Percentiles rank a stretch among this genome's conserved stretches.
Evolutionary conservation across 2,113 vertebrate genomes (phyloP).

Genomic region (Nettapus auritus): DNA sequence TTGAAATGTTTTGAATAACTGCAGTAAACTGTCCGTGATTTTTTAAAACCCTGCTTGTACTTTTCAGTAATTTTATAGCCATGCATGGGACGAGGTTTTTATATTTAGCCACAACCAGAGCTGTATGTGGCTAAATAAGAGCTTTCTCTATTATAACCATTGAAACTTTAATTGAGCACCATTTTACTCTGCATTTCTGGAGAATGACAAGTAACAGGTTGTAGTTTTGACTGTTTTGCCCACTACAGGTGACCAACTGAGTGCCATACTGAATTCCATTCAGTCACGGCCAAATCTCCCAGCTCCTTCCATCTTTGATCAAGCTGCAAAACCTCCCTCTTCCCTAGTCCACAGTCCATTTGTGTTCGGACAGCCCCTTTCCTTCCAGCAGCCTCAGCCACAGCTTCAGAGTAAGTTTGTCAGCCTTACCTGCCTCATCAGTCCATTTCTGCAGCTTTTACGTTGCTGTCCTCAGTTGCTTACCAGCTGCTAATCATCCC

Average conservation of each 20-base stretch:
- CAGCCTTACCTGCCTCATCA: constrained; percentile 85
- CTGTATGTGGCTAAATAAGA: constrained; percentile 14
- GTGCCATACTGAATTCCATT: constrained; percentile 99
- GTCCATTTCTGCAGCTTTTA: constrained; percentile 79
- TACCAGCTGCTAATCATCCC: constrained; percentile 62
- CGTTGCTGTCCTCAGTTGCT: constrained; percentile 71
- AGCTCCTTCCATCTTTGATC: constrained; percentile 99
- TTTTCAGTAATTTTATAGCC: neutral
- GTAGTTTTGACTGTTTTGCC: constrained; percentile 98
- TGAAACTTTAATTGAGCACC: constrained; percentile 63
- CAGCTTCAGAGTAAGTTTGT: constrained; percentile 99
- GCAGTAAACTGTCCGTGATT: neutral
- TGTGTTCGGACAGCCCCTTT: constrained; percentile 99
- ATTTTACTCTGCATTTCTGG: constrained; percentile 68
- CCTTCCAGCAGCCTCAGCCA: constrained; percentile 97
- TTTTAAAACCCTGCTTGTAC: neutral
- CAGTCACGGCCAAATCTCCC: constrained; percentile 99
- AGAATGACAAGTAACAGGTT: constrained; percentile 87
- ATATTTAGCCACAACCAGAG: constrained; percentile 3
- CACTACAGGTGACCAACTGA: constrained; percentile 99
- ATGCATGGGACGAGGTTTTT: constrained; percentile 27
- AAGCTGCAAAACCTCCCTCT: constrained; percentile 97
- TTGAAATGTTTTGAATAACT: neutral
- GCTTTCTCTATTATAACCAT: constrained; percentile 25
- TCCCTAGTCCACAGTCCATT: constrained; percentile 99